Conservation (phyloP, 2,797 vertebrate species). For the Botia almorhae region DNA sequence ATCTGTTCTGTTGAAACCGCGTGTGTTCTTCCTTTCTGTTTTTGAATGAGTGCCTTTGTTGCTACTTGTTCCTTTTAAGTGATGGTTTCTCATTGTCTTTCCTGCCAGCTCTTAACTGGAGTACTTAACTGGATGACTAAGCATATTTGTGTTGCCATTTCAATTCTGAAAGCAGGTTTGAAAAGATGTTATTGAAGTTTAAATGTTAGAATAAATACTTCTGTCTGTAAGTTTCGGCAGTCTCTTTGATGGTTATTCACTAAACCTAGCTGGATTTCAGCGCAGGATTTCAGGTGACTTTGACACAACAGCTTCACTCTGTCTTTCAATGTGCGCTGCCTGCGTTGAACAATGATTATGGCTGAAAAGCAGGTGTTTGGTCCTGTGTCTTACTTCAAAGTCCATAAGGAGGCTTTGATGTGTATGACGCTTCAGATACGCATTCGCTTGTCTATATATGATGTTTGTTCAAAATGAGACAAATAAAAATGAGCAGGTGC, state of each 20-base stretch:
- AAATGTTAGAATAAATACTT: not conserved
- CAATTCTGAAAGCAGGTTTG: conserved; percentile 15
- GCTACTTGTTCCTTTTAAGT: not conserved
- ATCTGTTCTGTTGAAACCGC: conserved; percentile 1
- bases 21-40: not conserved
- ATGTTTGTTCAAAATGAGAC: conserved; percentile 65
- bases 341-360: conserved; percentile 67
- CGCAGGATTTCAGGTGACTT: conserved; percentile 46
- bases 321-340: conserved; percentile 66
- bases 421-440: conserved; percentile 64
- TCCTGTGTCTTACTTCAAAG: conserved; percentile 76
- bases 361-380: conserved; percentile 66
- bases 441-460: conserved; percentile 68
- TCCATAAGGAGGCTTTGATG: conserved; percentile 71
- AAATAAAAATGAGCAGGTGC: conserved; percentile 72
- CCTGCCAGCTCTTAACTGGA: conserved; percentile 1
- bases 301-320: conserved; percentile 54
- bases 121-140: conserved; percentile 22
- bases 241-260: conserved; percentile 26
- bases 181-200: conserved; percentile 15
- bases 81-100: conserved; percentile 2
- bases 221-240: not conserved
- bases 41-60: conserved; percentile 15
- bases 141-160: conserved; percentile 28
- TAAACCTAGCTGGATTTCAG: conserved; percentile 52